Evolutionary conservation across 1,140 invertebrate genomes (phyloP), one percentile per base, ranked within the genome.

Genomic region (Watersipora subatra): DNA sequence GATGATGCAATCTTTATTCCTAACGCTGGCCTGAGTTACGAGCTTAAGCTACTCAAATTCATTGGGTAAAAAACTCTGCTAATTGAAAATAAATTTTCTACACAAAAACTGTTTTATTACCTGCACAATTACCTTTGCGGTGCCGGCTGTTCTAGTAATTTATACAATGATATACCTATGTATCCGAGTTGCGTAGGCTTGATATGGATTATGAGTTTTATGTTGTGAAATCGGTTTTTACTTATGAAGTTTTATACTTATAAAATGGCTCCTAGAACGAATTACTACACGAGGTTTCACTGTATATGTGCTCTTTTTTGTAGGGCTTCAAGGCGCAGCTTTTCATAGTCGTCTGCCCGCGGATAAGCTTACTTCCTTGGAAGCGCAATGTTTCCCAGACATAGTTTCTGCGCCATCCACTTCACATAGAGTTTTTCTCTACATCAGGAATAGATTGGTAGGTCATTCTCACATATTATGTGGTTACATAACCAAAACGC

Each of bases 381-480:
- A 99, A 84, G 90, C 92, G 2, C 88, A 89, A 34, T 91, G 90
- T 76, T 97, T 98, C 78, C 87, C 90, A 24, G 94, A 97, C 76
- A 87, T 97, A 34, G 86, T 89, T 65, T 80, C 86, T 69, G 88
- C 86, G 19, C 86, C 88, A 26, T 84, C 90, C 29, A 88, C 91
- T 71, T 88, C 89, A 7, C 89, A 92, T 69, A 90, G 91, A 81
- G 86, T 94, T 2, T 97, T 93, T 79, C 83, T 97, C 27, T 90
- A 95, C 76, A 88, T 96, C 70, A 85, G 94, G 71, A 97, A 97
- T 78, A 84, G 92, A 73, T 81, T 97, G 69, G 86, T 88, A 78
- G 79, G 80, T 74, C 61, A 29, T 17, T 46, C 29, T 63, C 22
- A 12, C 34, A 46, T 12, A 12, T 12, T 46, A 46, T 46, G n/a